Evolutionary conservation across 2,888 invertebrate genomes (phyloP), one percentile per base, ranked within the genome.

Genomic region (Drosophila setosimentum): DNA sequence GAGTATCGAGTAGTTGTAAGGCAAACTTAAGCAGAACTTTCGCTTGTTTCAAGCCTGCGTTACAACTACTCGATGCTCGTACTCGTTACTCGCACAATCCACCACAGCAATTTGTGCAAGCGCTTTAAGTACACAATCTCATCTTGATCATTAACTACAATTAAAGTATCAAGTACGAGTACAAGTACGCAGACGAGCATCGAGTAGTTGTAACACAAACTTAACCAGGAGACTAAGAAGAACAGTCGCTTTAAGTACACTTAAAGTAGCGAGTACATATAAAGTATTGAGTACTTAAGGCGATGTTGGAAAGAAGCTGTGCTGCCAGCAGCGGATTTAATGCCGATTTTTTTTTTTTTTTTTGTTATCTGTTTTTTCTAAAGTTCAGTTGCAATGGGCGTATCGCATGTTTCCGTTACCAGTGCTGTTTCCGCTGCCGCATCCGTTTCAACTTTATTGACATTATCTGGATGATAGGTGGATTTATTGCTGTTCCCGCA

Each of bases 401-500:
- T 55, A 18, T 54, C 42, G 33, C 37, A 21, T 61, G 27, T 18
- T 54, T 54, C 54, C 27, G 27, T 64, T 30, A 45, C 51, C 11
- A 21, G 7, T 45, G 69, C 68, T 33, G 66, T 50, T 58, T 48
- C 48, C 13, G 67, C 37, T 42, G 49, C 48, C 4, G 16, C 13
- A 50, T 67, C 73, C 35, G 55, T 30, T 45, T 45, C 24, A 24
- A 24, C 45, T 45, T 45, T 24, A 53, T 60, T 62, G 60, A 60
- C 57, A 63, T 57, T 76, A 73, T 61, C 77, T 57, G 51, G 42
- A 11, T n/a, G 57, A 21, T 27, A 30, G 29, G 29, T 29, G 16
- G 68, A 35, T 60, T 62, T 67, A 32, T 63, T 73, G 45, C 69
- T 75, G 50, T 24, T 64, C 49, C 30, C 87, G 80, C 93, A 93